phyloP scores from a whole-genome alignment of 2,113 vertebrate genomes.

The Pseudolaguvia tuberculata region DNA sequence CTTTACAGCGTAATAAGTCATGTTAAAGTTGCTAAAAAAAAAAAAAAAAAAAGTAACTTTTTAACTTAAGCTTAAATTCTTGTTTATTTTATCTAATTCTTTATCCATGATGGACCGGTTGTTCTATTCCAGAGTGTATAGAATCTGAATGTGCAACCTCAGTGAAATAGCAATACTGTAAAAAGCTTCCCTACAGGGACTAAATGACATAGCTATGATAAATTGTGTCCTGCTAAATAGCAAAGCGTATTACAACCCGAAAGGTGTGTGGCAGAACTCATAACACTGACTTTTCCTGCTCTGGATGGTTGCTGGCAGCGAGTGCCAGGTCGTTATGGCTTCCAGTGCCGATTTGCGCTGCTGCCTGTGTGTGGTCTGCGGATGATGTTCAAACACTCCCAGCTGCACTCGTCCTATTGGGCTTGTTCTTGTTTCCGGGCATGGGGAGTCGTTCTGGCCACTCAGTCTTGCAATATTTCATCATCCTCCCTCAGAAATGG shows the following conservation, averaged over 20 bases:
- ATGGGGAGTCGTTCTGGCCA: slow-evolving; percentile 29
- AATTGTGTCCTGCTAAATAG: not conserved
- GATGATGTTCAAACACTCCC: slow-evolving; percentile 34
- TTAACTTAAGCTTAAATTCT: not conserved
- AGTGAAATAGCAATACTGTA: not conserved
- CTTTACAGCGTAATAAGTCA: too few relatives aligned
- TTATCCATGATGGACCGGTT: not conserved
- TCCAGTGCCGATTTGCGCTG: slow-evolving; percentile 40
- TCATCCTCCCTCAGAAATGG: slow-evolving; percentile 22
- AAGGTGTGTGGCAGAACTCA: slow-evolving; percentile 26
- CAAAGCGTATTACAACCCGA: not conserved
- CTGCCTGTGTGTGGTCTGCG: slow-evolving; percentile 46
- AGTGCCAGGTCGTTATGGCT: slow-evolving; percentile 40
- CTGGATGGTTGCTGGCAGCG: slow-evolving; percentile 35
- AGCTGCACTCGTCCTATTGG: slow-evolving; percentile 22
- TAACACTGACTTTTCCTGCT: slow-evolving; percentile 42
- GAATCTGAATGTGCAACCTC: not conserved
- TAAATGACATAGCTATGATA: not conserved
- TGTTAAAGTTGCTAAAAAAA: too few relatives aligned
- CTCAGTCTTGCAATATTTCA: slow-evolving; percentile 28
- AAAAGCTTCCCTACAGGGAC: not conserved
- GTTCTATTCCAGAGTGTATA: not conserved
- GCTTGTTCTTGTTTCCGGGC: slow-evolving; percentile 12
- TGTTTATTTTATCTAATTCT: not conserved
- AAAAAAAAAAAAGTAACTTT: too few relatives aligned